These are phyloP conservation scores for Melinopterus prodromus DNA, from an alignment of 2,888 invertebrate genomes.

Conservation along the genomic window DNA sequence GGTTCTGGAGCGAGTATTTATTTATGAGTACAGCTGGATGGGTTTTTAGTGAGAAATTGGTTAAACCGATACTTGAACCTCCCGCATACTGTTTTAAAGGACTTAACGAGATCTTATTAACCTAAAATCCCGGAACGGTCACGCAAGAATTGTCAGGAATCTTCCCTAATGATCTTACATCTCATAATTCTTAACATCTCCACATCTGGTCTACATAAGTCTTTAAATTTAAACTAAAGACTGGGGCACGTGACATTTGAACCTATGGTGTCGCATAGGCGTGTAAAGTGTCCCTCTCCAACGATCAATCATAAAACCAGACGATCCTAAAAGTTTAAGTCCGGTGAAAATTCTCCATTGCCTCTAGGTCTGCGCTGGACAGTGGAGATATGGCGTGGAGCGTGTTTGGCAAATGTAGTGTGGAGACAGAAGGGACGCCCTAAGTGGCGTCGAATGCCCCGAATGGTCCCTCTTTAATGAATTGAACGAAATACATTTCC, in stretches of 20 bases:
- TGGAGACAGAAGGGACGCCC: neutral
- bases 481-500: conserved; percentile 29
- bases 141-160: neutral
- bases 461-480: conserved; percentile 19
- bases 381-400: neutral
- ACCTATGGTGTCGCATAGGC: neutral
- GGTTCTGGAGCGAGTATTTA: neutral
- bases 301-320: neutral
- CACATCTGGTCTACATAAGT: neutral
- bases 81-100: neutral
- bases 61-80: too few species aligned
- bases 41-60: too few species aligned
- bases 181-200: neutral
- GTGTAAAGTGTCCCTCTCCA: neutral
- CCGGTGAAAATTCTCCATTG: neutral
- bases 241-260: neutral
- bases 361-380: neutral
- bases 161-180: neutral
- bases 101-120: neutral
- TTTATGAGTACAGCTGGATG: too few species aligned
- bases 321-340: conserved; percentile 8
- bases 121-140: neutral
- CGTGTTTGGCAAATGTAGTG: neutral
- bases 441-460: conserved; percentile 15
- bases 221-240: neutral